Base-by-base conservation (phyloP, 2,888 invertebrate species). In the Beris chalybata region DNA sequence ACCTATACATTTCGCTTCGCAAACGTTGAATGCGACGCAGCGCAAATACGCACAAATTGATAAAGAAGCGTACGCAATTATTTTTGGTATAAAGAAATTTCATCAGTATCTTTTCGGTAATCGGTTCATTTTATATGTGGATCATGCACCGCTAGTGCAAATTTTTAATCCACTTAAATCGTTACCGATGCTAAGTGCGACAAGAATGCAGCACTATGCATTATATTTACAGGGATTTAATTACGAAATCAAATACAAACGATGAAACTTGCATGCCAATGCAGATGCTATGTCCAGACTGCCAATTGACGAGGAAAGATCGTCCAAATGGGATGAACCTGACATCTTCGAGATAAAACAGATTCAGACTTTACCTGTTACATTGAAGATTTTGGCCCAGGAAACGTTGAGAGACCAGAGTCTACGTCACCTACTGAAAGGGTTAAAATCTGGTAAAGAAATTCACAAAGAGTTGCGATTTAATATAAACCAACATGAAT, bases 71-170 rank as follows among this genome's bases (percentile, higher is more conserved):
- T 73, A 78, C 9, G 74, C 74, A 5, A 71, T 79, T 9, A 69
- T 78, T 15, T 80, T 73, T 65, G 78, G 75, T 3, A 72, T 80
- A 1, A 72, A 73, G 45, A 74, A 74, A 69, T 82, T 81, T 69
- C 76, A 77, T 65, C 72, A 76, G 7, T 82, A 78, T 69, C 32
- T 81, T 4, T 77, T 73, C 69, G 81, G 78, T 4, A 68, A 76
- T 4, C 69, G 72, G 4, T 82, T 82, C 69, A 75, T 71, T 0
- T 70, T 81, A 12, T 50, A 73, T 6, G 79, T 79, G 3, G 70
- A 71, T 22, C 22, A 22, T 22, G 22, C 22, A 22, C 22, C 22
- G 3, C 3, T 22, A 22, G 22, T 22, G 1, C 52, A 72, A 64
- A 71, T 71, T 53, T 69, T 70, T 54, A 66, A 65, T 30, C 70